Evolutionary conservation across 2,888 invertebrate species (phyloP).

Genomic region (Noctua janthina): DNA sequence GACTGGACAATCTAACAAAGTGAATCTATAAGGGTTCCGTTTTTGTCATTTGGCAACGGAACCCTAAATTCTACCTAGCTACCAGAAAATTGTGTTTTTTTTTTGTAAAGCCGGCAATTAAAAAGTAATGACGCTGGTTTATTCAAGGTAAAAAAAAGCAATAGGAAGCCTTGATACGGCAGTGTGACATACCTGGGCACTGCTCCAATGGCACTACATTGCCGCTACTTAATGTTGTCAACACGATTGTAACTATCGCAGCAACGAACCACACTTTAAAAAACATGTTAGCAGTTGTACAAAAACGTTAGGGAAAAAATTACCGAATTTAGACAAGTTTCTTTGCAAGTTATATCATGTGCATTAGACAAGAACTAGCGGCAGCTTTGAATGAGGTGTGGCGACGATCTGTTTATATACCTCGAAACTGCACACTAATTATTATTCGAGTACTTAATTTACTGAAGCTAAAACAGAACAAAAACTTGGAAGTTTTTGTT

Average conservation of each 20-base stretch:
- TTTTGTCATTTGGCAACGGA: too few species aligned
- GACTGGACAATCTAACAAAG: too few species aligned
- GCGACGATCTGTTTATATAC: conserved; percentile 43
- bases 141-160: background rate
- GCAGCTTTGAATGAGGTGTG: conserved; percentile 6
- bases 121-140: too few species aligned
- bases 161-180: background rate
- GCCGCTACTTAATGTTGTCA: conserved; percentile 37
- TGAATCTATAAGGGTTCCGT: too few species aligned
- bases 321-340: background rate
- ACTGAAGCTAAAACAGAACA: background rate
- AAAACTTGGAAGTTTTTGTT: background rate
- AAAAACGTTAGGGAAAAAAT: conserved; percentile 4
- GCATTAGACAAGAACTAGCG: conserved; percentile 1
- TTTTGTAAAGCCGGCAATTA: too few species aligned
- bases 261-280: conserved; percentile 25
- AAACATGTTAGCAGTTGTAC: background rate
- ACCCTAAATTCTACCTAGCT: too few species aligned
- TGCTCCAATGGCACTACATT: conserved; percentile 68
- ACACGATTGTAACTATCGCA: conserved; percentile 22
- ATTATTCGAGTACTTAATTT: background rate
- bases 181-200: conserved; percentile 70
- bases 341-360: background rate
- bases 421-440: conserved; percentile 12
- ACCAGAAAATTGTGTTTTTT: too few species aligned